Evolutionary conservation across 2,888 invertebrate genomes (phyloP).

Genomic region (Cryptops parisi): DNA sequence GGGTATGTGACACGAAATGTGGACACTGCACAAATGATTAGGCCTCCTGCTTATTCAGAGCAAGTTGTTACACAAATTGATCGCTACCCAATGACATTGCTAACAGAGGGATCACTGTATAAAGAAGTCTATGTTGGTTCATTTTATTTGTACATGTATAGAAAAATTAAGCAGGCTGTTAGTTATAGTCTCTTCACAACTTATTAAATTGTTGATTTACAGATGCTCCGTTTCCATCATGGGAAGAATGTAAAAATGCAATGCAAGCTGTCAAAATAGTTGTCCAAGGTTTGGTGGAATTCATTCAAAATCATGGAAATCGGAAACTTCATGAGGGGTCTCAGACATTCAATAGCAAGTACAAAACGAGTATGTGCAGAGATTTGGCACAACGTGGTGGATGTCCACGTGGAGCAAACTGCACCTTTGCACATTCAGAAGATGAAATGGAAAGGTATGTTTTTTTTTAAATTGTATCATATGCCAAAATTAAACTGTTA

Average conservation of each 20-base stretch:
- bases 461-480: too few species aligned
- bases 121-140: too few species aligned
- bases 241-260: constrained; percentile 31
- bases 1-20: too few species aligned
- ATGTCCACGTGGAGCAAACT: constrained; percentile 72
- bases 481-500: background rate
- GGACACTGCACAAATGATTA: too few species aligned
- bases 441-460: constrained; percentile 79
- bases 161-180: too few species aligned
- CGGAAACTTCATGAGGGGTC: constrained; percentile 32
- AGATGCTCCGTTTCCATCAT: constrained; percentile 30
- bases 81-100: too few species aligned
- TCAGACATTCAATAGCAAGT: constrained; percentile 46
- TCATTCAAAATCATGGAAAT: constrained; percentile 57
- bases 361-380: constrained; percentile 81
- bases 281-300: constrained; percentile 60
- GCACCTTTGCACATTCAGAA: constrained; percentile 84
- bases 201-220: too few species aligned
- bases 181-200: too few species aligned
- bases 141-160: too few species aligned
- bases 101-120: too few species aligned
- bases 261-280: constrained; percentile 38
- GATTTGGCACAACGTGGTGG: constrained; percentile 62
- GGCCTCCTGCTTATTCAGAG: too few species aligned
- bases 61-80: too few species aligned